Conservation (phyloP, 2,888 invertebrate species). For the Eupsilia transversa region DNA sequence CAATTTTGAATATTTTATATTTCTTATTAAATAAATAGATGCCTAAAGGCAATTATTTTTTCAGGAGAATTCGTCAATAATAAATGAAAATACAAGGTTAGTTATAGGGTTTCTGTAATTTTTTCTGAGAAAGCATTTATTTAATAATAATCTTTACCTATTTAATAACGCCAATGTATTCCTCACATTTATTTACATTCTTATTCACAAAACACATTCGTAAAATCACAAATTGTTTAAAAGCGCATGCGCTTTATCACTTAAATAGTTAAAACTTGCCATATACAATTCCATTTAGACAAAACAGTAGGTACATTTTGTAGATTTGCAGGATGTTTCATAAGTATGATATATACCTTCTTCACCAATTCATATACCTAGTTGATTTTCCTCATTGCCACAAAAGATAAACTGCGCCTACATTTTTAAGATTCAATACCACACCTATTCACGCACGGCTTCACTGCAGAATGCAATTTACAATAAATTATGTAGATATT, state of each 20-base stretch:
- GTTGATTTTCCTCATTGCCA: not conserved
- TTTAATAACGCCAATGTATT: not conserved
- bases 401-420: conserved; percentile 28
- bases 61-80: not conserved
- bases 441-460: conserved; percentile 80
- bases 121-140: not conserved
- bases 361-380: not conserved
- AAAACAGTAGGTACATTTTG: not conserved
- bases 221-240: not conserved
- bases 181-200: not conserved
- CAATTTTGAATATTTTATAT: conserved; percentile 45
- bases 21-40: conserved; percentile 22
- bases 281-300: not conserved
- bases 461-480: conserved; percentile 89
- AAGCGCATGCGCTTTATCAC: not conserved
- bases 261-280: not conserved
- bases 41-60: not conserved
- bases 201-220: not conserved
- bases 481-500: conserved; percentile 91
- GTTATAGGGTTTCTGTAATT: not conserved
- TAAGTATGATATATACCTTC: not conserved
- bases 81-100: not conserved
- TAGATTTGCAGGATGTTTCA: not conserved
- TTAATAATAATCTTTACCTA: not conserved
- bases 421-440: conserved; percentile 67